Percentiles rank a stretch among this genome's conserved stretches.
These are phyloP conservation scores for Holocentrus rufus DNA, from an alignment of 2,797 vertebrate genomes.

Conservation along the genomic window DNA sequence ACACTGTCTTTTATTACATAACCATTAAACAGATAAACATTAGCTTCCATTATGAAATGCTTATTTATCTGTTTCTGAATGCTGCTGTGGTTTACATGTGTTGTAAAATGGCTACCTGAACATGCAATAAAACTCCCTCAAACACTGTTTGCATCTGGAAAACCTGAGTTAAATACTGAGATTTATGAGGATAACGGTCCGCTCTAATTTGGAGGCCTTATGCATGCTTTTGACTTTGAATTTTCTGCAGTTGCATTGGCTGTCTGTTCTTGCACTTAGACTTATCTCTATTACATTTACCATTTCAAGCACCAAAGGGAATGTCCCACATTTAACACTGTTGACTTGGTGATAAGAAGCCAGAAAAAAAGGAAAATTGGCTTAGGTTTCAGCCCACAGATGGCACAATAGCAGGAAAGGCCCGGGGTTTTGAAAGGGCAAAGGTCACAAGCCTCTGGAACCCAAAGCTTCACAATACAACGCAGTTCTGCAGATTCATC, in stretches of 20 bases:
- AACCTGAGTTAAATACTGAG: not conserved
- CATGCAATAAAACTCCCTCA: conserved; percentile 59
- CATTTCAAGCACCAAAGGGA: conserved; percentile 37
- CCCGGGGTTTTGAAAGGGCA: conserved; percentile 27
- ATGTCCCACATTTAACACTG: conserved; percentile 27
- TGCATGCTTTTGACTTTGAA: conserved; percentile 9
- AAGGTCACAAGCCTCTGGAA: conserved; percentile 54
- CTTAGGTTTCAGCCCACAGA: conserved; percentile 8
- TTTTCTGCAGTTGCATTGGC: conserved; percentile 7
- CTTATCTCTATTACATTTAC: not conserved
- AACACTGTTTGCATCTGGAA: conserved; percentile 27
- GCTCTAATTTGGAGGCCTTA: not conserved
- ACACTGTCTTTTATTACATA: not conserved
- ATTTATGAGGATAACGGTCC: not conserved
- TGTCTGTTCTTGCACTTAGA: conserved; percentile 1
- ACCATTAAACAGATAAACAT: conserved; percentile 11
- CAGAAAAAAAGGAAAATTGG: conserved; percentile 8
- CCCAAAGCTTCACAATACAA: conserved; percentile 1
- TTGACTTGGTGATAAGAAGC: conserved; percentile 22
- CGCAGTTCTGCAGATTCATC: conserved; percentile 59
- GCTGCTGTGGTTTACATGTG: conserved; percentile 26
- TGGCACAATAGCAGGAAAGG: conserved; percentile 76
- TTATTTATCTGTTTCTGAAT: conserved; percentile 47
- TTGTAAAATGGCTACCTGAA: conserved; percentile 34
- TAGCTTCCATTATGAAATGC: not conserved